Conservation (phyloP, 2,113 vertebrate genomes). For the Hemicordylus capensis region DNA sequence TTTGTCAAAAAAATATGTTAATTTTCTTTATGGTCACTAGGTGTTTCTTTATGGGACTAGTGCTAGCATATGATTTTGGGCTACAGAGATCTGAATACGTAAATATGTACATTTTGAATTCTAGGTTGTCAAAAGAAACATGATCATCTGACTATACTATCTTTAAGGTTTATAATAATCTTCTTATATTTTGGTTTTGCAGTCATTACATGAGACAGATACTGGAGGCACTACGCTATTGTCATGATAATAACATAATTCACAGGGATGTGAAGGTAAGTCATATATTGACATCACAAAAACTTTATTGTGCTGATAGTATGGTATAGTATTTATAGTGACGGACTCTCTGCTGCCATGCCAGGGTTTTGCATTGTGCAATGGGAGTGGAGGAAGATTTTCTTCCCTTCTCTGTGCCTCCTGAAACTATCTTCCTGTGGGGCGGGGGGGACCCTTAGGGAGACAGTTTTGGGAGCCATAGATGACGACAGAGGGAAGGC, state of each 20-base stretch:
- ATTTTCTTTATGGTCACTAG: too few species aligned
- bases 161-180: slow-evolving; percentile 34
- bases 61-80: too few species aligned
- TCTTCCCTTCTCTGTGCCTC: too few species aligned
- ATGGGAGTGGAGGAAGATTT: too few species aligned
- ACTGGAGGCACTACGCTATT: slow-evolving; percentile 96
- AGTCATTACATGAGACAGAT: slow-evolving; percentile 99
- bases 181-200: slow-evolving; percentile 71
- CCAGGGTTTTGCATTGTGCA: too few species aligned
- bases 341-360: not conserved
- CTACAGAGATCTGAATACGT: too few species aligned
- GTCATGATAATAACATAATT: slow-evolving; percentile 99
- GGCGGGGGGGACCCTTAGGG: too few species aligned
- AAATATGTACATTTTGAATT: not conserved
- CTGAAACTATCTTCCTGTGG: too few species aligned
- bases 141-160: not conserved
- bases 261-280: slow-evolving; percentile 98
- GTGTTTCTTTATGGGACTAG: too few species aligned
- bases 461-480: too few species aligned
- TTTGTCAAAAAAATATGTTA: too few species aligned
- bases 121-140: not conserved
- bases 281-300: not conserved
- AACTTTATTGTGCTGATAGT: not conserved
- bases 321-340: not conserved
- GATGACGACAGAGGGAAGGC: too few species aligned